Base-by-base conservation (phyloP, 92 coral and sea anemone genomes). In the Palythoa grandis region DNA sequence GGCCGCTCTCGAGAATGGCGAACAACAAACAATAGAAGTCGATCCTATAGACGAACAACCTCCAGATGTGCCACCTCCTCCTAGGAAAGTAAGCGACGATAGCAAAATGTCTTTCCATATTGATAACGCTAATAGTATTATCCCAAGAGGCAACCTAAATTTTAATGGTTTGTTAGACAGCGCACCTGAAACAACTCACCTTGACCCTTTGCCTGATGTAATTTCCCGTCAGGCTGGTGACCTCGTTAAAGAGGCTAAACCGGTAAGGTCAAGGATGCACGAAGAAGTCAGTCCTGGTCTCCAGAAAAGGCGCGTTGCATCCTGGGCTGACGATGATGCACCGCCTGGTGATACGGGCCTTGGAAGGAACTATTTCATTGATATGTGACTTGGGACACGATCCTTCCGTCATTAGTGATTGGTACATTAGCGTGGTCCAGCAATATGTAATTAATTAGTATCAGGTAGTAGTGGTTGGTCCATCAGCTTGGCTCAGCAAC, bases 231-330 rank as follows among this genome's bases (percentile, higher is more conserved):
- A 24, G n/a, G 56, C n/a, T 20, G 20, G 37, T 50, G 74, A 79
- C n/a, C 58, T 72, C 17, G 84, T 63, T 29, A 40, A 12, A 79
- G n/a, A n/a, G 3, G 74, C 25, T 22, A 19, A 65, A 11, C 84
- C 74, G 4, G 39, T 79, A 23, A 24, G 11, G 5, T 79, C 84
- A 23, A 43, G 25, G 24, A 79, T 79, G 84, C 58, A 79, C 23
- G 38, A 65, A 67, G 39, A 79, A 43, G 84, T 79, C 2, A 63
- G 84, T 20, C 84, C 84, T 3, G 84, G 72, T 29, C 74, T 38
- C 19, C 29, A 83, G 83, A 90, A 86, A 70, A 80, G 94, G 47
- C 95, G 95, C 86, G 86, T 94, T 77, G 98, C 98, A 37, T 54
- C 90, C 10, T 94, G 98, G 98, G 98, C 95, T n/a, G 84, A 79